Percentiles rank a stretch among this genome's conserved stretches.
phyloP scores from a whole-genome alignment of 2,888 invertebrate genomes.

The Eupithecia vulgata region DNA sequence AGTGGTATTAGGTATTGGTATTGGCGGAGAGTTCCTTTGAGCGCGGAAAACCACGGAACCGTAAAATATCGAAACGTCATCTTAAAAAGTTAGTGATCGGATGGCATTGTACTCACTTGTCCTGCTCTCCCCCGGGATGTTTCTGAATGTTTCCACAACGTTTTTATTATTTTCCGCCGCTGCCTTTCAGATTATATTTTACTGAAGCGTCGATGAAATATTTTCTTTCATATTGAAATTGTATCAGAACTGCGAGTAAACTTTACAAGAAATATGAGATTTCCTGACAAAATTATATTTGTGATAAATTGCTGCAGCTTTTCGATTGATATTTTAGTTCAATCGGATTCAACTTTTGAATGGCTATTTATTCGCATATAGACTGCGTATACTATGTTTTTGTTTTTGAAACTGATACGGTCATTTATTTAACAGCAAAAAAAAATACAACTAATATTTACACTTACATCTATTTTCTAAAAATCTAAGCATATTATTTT shows the following conservation, averaged over 20 bases:
- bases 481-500: too few species aligned
- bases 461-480: too few species aligned
- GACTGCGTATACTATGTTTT: too few species aligned
- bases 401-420: too few species aligned
- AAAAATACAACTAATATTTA: too few species aligned
- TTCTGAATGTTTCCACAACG: neutral
- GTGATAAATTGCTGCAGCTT: neutral
- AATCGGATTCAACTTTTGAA: neutral
- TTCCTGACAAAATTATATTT: neutral
- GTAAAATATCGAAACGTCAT: neutral
- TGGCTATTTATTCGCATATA: neutral
- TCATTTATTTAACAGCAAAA: too few species aligned
- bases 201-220: constrained; percentile 20
- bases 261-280: constrained; percentile 3
- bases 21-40: neutral
- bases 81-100: neutral
- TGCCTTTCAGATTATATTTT: constrained; percentile 8
- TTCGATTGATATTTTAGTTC: neutral
- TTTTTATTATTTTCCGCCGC: neutral
- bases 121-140: neutral
- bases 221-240: constrained; percentile 32
- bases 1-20: too few species aligned
- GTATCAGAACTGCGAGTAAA: constrained; percentile 17
- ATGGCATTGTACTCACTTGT: neutral
- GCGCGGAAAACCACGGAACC: neutral